Conservation (phyloP, 2,797 vertebrate species). For the Enteromius mattozi region DNA sequence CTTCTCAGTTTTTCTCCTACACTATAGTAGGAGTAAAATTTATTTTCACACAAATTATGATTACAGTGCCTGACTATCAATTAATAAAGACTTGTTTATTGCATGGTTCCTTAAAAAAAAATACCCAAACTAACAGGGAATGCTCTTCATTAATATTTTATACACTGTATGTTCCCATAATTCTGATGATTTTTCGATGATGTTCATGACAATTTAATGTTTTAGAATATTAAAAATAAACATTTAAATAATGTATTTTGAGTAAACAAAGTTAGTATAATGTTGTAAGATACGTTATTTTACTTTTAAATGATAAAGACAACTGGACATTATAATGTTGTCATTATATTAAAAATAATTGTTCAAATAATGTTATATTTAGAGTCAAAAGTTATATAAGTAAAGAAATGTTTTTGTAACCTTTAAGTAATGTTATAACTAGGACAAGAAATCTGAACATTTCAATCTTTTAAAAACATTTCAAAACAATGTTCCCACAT, state of each 20-base stretch:
- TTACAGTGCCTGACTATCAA: neutral
- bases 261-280: neutral
- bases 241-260: too few species aligned
- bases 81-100: neutral
- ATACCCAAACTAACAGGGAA: neutral
- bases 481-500: neutral
- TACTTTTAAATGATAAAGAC: neutral
- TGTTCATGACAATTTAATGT: too few species aligned
- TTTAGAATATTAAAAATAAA: too few species aligned
- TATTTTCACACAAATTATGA: neutral
- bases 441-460: neutral
- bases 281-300: neutral
- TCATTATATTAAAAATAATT: neutral
- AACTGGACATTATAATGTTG: neutral
- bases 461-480: neutral
- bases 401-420: neutral
- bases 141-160: neutral
- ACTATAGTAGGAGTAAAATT: too few species aligned
- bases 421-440: neutral
- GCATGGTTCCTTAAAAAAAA: neutral
- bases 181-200: neutral
- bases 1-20: too few species aligned
- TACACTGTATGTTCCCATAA: neutral
- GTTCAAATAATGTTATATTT: neutral
- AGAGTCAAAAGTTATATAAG: neutral